Base-by-base conservation (phyloP, 1,140 invertebrate genomes). In the Drosophila nebulosa region DNA sequence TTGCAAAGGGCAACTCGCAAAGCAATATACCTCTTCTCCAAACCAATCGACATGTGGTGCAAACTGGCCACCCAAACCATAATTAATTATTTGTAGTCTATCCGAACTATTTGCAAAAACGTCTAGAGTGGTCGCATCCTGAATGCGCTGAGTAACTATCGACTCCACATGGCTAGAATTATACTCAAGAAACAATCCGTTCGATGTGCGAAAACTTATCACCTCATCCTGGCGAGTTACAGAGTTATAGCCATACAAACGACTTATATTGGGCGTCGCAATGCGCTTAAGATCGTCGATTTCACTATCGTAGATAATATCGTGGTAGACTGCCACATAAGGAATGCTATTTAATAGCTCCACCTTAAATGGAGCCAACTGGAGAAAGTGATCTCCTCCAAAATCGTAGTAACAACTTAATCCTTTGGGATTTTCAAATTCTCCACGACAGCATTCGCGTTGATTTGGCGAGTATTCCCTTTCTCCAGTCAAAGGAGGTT, bases 281-380 rank as follows among this genome's bases (percentile, higher is more conserved):
- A 57, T 1, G 4, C 14, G 10, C 10, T 57, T 46, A 2, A 64
- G 14, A 12, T 46, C 36, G 4, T 32, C 6, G 7, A 64, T 64
- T 42, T 64, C 63, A 26, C 26, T 30, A 12, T 64, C 63, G 22
- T 42, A 50, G 7, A 64, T 3, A 7, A 64, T 24, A 18, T 64
- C 63, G 14, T 57, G 6, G 46, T 56, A 56, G 10, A 57, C n/a
- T 12, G 53, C 53, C 16, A 64, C 22, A 21, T 30, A 64, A 35
- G 63, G 63, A 12, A 16, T 16, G 1, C 24, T 24, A 10, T 22
- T 9, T 14, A 64, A 30, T 10, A 14, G 10, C 63, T 64, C 63
- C n/a, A 64, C 39, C 36, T 64, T 64, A 21, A 56, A 57, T 5
- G 63, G 63, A 1, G 63, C 53, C 4, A 64, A 9, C 1, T 36